phyloP scores from a whole-genome alignment of 2,888 invertebrate genomes.

The Sisyra nigra region DNA sequence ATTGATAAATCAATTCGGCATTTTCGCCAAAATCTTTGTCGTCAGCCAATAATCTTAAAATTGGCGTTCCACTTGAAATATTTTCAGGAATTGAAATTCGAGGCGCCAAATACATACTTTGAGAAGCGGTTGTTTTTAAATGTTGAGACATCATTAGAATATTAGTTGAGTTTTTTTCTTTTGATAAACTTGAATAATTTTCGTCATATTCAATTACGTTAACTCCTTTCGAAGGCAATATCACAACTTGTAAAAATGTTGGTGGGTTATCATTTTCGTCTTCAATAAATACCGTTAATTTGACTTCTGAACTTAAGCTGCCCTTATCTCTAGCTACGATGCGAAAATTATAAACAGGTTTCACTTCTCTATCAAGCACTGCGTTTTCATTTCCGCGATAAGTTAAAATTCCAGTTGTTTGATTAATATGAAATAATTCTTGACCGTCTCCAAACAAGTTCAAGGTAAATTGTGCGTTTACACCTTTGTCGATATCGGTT shows the following conservation, averaged over 20 bases:
- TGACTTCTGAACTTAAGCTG: slow-evolving; percentile 56
- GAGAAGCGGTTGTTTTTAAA: slow-evolving; percentile 8
- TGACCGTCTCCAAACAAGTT: slow-evolving; percentile 59
- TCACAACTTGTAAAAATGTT: slow-evolving; percentile 48
- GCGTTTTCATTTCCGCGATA: slow-evolving; percentile 31
- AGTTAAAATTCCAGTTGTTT: slow-evolving; percentile 40
- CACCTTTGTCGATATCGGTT: slow-evolving; percentile 51
- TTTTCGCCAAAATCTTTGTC: slow-evolving; percentile 59
- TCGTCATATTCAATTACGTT: slow-evolving; percentile 47
- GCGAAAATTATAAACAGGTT: slow-evolving; percentile 46
- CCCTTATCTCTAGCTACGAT: slow-evolving; percentile 63
- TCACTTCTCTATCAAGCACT: slow-evolving; percentile 57
- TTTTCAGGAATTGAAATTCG: slow-evolving; percentile 57
- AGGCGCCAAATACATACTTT: slow-evolving; percentile 28
- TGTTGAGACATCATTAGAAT: slow-evolving; percentile 12
- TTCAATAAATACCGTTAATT: slow-evolving; percentile 48
- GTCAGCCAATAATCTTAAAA: slow-evolving; percentile 51
- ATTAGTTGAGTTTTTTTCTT: slow-evolving; percentile 18
- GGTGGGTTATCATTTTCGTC: slow-evolving; percentile 76
- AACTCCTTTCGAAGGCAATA: slow-evolving; percentile 49
- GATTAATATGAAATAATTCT: slow-evolving; percentile 53
- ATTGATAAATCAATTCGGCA: slow-evolving; percentile 53
- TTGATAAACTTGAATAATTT: slow-evolving; percentile 29
- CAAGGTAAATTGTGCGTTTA: slow-evolving; percentile 51
- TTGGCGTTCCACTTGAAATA: slow-evolving; percentile 47